Evolutionary conservation across 37 sponge, comb jelly and placozoan genomes (phyloP), one percentile per base, ranked within the genome.

Genomic region (Eunapius fragilis): DNA sequence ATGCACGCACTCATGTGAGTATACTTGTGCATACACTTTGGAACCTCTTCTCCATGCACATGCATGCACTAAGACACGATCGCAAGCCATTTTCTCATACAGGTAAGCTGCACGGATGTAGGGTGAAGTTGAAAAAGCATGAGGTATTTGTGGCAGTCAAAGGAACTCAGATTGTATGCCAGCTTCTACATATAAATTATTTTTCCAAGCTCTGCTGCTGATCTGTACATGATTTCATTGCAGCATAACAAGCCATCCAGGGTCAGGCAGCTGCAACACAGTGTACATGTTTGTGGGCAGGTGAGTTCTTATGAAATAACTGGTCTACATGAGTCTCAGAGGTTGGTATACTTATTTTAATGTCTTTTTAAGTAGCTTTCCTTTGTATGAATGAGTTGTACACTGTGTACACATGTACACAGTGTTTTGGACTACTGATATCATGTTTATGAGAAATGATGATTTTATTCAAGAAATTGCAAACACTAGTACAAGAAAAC

Each of bases 91-190:
- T 2, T 19, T 19, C 14, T 58, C 58, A 58, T 58, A 0, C 37
- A 88, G 89, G 78, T 93, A 89, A 85, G 58, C 6, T 19, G 58
- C 14, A 58, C 22, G 58, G 58, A 58, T 58, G 58, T 19, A 58
- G 58, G 58, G 14, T 58, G 58, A 58, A 58, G 58, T 58, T 13
- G 17, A 17, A 45, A 45, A 45, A 45, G n/a, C 9, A 45, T 11
- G 58, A 58, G 14, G 58, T 58, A 11, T 58, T 58, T 58, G n/a
- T 58, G 58, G 58, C 58, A 17, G 58, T 58, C 19, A 13, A 58
- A 58, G 58, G 58, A 17, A 58, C 22, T 17, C 58, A 58, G 19
- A 58, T 41, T n/a, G n/a, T 9, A 45, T 45, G 47, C 47, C 9
- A 9, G 58, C 58, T 58, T 58, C 6, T 41, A 41, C 6, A 41